Percentiles rank a stretch among this genome's conserved stretches.
Conservation (phyloP, 2,888 invertebrate genomes). For the Tanytarsus gracilentus region DNA sequence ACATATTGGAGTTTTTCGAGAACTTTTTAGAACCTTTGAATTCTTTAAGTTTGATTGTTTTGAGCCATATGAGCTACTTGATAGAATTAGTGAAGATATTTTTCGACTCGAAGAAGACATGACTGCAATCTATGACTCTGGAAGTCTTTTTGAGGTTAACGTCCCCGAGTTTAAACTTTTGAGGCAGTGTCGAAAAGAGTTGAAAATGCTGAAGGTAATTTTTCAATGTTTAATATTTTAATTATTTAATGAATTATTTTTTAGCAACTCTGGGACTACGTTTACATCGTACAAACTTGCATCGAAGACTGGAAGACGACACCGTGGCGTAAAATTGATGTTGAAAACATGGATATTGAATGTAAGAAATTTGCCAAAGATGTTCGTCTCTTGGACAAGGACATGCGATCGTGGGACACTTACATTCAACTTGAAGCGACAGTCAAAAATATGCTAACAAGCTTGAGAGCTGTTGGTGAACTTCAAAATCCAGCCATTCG, state of each 20-base stretch:
- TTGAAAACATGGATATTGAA: conserved; percentile 97
- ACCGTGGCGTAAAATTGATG: conserved; percentile 93
- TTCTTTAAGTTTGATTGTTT: conserved; percentile 68
- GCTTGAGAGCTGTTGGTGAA: conserved; percentile 87
- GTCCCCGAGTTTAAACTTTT: conserved; percentile 90
- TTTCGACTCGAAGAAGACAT: conserved; percentile 75
- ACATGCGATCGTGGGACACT: conserved; percentile 91
- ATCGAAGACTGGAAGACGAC: conserved; percentile 97
- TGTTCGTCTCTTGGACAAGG: conserved; percentile 83
- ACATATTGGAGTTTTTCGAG: conserved; percentile 74
- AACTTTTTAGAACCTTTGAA: conserved; percentile 72
- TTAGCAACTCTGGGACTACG: conserved; percentile 93
- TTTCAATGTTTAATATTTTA: conserved; percentile 2
- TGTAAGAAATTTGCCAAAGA: conserved; percentile 97
- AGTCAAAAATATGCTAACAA: conserved; percentile 94
- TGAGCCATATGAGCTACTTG: conserved; percentile 64
- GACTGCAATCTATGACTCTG: conserved; percentile 77
- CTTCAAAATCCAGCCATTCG: conserved; percentile 93
- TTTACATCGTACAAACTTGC: conserved; percentile 77
- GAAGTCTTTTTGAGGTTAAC: conserved; percentile 87
- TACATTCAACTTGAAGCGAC: conserved; percentile 80
- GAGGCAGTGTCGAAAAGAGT: conserved; percentile 83
- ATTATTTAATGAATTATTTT: conserved; percentile 30
- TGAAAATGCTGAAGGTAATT: conserved; percentile 71
- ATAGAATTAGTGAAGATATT: conserved; percentile 70